Percentiles rank a stretch among this genome's conserved stretches.
Conservation (phyloP, 2,113 vertebrate species). For the Copsychus sechellarum region DNA sequence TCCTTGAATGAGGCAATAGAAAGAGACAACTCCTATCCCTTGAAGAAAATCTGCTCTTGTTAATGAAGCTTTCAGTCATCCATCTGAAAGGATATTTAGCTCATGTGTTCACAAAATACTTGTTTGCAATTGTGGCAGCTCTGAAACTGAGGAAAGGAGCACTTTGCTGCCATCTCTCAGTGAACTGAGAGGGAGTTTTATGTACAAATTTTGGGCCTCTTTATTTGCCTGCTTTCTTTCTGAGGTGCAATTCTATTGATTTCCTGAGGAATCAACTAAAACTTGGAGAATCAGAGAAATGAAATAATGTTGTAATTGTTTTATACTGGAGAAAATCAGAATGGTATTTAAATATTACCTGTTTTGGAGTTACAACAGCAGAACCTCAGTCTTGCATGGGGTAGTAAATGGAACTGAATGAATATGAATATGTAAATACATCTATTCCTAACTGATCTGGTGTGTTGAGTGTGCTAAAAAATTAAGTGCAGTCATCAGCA, state of each 20-base stretch:
- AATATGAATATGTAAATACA: not conserved
- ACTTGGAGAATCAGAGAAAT: not conserved
- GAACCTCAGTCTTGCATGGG: not conserved
- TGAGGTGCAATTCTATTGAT: not conserved
- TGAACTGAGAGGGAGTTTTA: not conserved
- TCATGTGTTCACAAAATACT: not conserved
- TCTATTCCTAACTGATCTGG: not conserved
- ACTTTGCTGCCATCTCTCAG: conserved; percentile 45
- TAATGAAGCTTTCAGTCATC: not conserved
- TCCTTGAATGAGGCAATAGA: not conserved
- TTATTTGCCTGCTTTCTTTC: not conserved
- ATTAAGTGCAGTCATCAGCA: not conserved
- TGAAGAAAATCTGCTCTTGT: not conserved
- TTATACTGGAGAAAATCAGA: not conserved
- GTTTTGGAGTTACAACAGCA: not conserved
- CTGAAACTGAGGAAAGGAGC: not conserved
- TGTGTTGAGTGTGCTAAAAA: not conserved
- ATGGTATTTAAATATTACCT: not conserved
- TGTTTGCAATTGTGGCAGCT: not conserved
- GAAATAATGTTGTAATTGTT: rapidly evolving
- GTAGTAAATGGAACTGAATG: not conserved
- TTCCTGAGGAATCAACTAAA: not conserved
- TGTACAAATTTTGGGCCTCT: not conserved
- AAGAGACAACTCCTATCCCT: not conserved
- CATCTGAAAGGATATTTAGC: not conserved